phyloP scores from a whole-genome alignment of 2,888 invertebrate species.

The Scaeva pyrastri region DNA sequence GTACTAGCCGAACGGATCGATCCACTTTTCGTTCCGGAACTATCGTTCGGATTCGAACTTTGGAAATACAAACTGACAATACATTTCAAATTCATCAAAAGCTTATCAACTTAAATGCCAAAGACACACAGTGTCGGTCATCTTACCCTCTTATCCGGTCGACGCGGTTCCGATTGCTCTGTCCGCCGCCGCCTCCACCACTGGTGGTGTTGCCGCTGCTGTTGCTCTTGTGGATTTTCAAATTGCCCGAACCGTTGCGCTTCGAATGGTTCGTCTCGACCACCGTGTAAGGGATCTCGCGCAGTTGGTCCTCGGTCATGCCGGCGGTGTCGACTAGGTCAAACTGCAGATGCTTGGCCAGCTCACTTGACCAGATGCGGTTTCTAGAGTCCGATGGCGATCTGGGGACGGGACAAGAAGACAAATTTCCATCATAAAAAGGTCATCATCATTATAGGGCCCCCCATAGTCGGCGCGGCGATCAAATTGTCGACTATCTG shows the following conservation, averaged over 20 bases:
- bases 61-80: slow-evolving; percentile 83
- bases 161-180: slow-evolving; percentile 83
- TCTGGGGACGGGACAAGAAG: slow-evolving; percentile 79
- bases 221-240: slow-evolving; percentile 84
- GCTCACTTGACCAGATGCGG: slow-evolving; percentile 90
- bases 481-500: slow-evolving; percentile 19
- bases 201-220: slow-evolving; percentile 82
- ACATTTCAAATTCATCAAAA: slow-evolving; percentile 74
- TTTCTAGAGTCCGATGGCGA: slow-evolving; percentile 89
- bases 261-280: slow-evolving; percentile 87
- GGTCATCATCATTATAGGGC: slow-evolving; percentile 68
- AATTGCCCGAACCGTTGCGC: slow-evolving; percentile 81
- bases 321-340: slow-evolving; percentile 94
- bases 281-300: slow-evolving; percentile 95
- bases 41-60: slow-evolving; percentile 83
- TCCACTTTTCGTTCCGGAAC: slow-evolving; percentile 84
- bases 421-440: slow-evolving; percentile 11
- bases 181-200: slow-evolving; percentile 78
- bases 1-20: slow-evolving; percentile 87
- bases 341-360: slow-evolving; percentile 94
- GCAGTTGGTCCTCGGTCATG: slow-evolving; percentile 93
- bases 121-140: slow-evolving; percentile 49
- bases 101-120: slow-evolving; percentile 63
- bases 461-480: slow-evolving; percentile 44
- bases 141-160: slow-evolving; percentile 84